Base-by-base conservation (phyloP, 1,140 invertebrate genomes). In the Anthonomus grandis region DNA sequence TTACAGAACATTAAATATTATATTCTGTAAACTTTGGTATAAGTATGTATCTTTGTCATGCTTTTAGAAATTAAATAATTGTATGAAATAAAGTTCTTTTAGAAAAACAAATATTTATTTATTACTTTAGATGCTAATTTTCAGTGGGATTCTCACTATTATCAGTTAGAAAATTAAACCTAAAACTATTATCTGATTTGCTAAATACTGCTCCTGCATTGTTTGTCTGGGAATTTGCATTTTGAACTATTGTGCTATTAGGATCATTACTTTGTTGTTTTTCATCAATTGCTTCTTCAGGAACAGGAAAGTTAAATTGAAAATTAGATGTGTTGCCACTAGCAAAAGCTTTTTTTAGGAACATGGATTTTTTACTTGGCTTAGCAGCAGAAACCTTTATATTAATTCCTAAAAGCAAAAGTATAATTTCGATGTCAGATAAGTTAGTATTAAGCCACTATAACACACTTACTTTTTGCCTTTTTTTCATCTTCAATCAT, bases 401-500 rank as follows among this genome's bases (percentile, higher is more conserved):
- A 77, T 79, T 2, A 77, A 72, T 50, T 51, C 46, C 5, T 48
- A 47, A 38, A 52, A 52, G 54, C 57, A 45, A 23, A 22, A 12
- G 10, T 34, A 12, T 34, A 12, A 12, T 34, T 1, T 34, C 15
- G 13, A 34, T 34, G 10, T 34, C 15, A 21, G 22, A 22, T n/a
- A n/a, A n/a, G n/a, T n/a, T n/a, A n/a, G n/a, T n/a, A n/a, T n/a
- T n/a, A n/a, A n/a, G n/a, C n/a, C n/a, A n/a, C n/a, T n/a, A n/a
- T n/a, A n/a, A 50, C 22, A 13, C 62, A 57, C 0, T 56, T 67
- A 71, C 73, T 67, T 71, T 79, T 78, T 6, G 65, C 66, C 73
- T 85, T 86, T 56, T 84, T 86, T 59, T 86, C 83, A 63, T 89
- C 85, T 0, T 79, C 76, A n/a, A 76, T 75, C 86, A 89, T 89